A percentile compares a stretch with the other conserved stretches of the same genome.
Conservation (phyloP, 92 coral and sea anemone genomes). For the Siderastrea radians region DNA sequence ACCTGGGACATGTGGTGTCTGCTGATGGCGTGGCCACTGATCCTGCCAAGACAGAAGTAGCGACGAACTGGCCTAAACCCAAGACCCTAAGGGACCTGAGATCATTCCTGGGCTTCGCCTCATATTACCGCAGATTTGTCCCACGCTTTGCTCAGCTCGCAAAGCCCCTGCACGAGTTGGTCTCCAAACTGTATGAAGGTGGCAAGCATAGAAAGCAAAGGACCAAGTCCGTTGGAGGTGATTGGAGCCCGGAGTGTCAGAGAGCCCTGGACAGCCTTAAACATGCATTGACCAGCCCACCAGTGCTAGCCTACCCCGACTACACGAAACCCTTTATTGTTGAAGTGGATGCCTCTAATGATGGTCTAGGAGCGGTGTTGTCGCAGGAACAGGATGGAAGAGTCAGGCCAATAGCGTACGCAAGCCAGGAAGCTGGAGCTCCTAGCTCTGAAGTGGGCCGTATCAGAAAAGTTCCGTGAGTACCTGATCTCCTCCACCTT, state of each 20-base stretch:
- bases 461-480: constrained; percentile 40
- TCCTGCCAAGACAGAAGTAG: constrained; percentile 51
- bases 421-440: constrained; percentile 53
- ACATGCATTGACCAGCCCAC: constrained; percentile 13
- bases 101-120: constrained; percentile 62
- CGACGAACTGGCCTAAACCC: constrained; percentile 51
- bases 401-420: constrained; percentile 14
- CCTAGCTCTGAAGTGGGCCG: constrained; percentile 42
- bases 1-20: constrained; percentile 63
- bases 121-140: constrained; percentile 54
- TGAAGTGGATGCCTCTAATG: constrained; percentile 36
- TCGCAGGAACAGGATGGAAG: constrained; percentile 35
- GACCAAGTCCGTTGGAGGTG: not conserved
- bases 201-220: constrained; percentile 24
- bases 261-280: not conserved
- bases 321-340: constrained; percentile 41
- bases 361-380: constrained; percentile 35
- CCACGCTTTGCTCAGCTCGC: constrained; percentile 42
- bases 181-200: constrained; percentile 30
- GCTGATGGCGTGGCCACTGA: constrained; percentile 57
- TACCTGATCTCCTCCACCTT: constrained; percentile 47
- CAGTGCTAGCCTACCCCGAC: constrained; percentile 44
- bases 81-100: constrained; percentile 45
- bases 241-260: constrained; percentile 25
- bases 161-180: constrained; percentile 45